Evolutionary conservation across 2,888 invertebrate genomes (phyloP).

Genomic region (Macrophya annulata): DNA sequence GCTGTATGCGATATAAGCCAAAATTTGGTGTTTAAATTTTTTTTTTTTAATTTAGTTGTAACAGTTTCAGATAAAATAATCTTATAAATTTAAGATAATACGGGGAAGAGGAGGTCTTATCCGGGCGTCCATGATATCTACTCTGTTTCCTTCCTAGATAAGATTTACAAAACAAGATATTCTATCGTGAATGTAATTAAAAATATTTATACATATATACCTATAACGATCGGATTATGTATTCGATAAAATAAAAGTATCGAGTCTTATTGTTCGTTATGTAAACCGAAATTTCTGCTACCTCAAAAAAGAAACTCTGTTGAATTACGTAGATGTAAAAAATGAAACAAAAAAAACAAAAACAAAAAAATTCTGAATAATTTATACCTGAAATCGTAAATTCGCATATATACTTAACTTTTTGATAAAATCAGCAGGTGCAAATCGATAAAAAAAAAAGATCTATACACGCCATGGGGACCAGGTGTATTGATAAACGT

Average conservation of each 20-base stretch:
- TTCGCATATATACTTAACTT: constrained; percentile 3
- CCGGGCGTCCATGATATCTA: neutral
- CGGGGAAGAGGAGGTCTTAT: no score
- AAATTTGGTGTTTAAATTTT: neutral
- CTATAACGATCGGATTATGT: neutral
- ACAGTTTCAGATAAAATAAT: neutral
- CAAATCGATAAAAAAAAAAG: neutral
- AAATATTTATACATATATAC: no score
- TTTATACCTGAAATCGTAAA: neutral
- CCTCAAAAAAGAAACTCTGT: neutral
- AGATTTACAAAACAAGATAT: constrained; percentile 7
- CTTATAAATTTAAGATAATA: neutral
- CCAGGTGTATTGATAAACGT: neutral
- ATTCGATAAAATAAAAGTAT: constrained; percentile 8
- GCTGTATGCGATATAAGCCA: neutral
- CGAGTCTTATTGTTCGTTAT: neutral
- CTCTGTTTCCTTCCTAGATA: neutral
- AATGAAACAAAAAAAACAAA: no score
- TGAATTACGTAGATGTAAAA: no score
- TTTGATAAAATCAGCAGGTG: constrained; percentile 6
- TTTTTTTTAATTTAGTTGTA: neutral
- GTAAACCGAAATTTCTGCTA: neutral
- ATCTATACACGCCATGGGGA: neutral
- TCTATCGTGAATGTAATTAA: neutral
- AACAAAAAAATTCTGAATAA: neutral